Evolutionary conservation across 2,113 vertebrate genomes (phyloP).

Genomic region (Carettochelys insculpta): DNA sequence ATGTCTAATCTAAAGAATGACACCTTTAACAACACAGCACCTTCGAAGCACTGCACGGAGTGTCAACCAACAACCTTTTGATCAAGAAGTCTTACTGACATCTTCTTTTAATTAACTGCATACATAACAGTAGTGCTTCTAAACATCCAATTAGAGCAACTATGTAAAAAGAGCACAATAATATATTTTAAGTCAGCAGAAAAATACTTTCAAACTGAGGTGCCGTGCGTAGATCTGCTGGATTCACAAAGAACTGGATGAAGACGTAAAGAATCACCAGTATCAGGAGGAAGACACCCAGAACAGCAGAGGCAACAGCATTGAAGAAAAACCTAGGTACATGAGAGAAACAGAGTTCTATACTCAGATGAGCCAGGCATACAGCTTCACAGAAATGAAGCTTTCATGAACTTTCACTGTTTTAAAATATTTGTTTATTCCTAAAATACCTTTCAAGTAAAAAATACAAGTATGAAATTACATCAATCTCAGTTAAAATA

Average conservation of each 20-base stretch:
- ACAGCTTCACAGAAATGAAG: background rate
- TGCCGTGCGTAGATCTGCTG: conserved; percentile 68
- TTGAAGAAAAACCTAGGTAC: conserved; percentile 80
- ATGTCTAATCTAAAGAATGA: background rate
- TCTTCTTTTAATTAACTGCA: background rate
- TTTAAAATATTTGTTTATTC: background rate
- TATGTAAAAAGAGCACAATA: background rate
- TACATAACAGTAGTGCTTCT: background rate
- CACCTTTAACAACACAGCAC: background rate
- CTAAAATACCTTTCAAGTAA: background rate
- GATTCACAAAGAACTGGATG: conserved; percentile 78
- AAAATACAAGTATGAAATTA: background rate
- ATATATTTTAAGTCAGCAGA: background rate
- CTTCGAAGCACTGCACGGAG: background rate
- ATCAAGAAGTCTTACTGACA: background rate
- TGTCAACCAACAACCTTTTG: background rate
- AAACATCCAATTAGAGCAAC: background rate
- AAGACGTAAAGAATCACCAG: conserved; percentile 75
- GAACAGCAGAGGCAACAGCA: conserved; percentile 73
- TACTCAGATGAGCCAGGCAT: background rate
- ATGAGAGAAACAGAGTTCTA: background rate
- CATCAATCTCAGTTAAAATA: background rate
- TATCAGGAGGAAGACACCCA: conserved; percentile 64
- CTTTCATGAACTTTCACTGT: background rate
- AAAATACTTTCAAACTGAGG: conserved; percentile 77